phyloP scores from a whole-genome alignment of 2,113 vertebrate genomes.

The Antigone vipio region DNA sequence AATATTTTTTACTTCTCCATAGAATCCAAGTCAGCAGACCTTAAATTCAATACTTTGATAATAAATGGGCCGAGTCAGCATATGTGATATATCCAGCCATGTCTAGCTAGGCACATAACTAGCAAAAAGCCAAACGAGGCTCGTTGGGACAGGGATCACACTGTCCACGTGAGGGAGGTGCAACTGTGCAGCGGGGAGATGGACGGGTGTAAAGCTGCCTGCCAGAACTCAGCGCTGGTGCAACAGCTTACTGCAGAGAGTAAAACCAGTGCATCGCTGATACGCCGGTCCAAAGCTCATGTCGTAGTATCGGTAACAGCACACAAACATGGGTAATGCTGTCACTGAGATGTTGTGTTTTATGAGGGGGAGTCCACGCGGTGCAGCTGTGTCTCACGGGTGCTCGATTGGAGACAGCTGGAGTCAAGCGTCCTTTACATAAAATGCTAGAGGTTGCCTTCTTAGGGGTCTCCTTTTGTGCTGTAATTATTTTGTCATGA shows the following conservation, averaged over 20 bases:
- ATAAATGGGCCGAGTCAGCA: not conserved
- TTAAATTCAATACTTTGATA: not conserved
- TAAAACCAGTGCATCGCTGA: not conserved
- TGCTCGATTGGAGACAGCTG: not conserved
- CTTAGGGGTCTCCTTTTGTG: not conserved
- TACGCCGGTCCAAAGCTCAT: not conserved
- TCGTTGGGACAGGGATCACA: rapidly evolving
- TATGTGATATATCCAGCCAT: too few relatives aligned
- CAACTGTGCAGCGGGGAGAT: rapidly evolving
- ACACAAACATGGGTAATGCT: not conserved
- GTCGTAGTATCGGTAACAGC: not conserved
- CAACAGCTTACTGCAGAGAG: not conserved
- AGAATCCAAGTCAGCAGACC: not conserved
- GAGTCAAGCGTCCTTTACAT: not conserved
- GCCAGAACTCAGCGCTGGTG: not conserved
- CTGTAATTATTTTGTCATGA: not conserved
- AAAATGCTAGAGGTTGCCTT: not conserved
- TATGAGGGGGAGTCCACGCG: rapidly evolving
- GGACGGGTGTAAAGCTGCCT: too few relatives aligned
- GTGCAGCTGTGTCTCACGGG: rapidly evolving
- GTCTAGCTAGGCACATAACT: not conserved
- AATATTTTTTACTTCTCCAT: not conserved
- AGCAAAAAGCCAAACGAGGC: not conserved
- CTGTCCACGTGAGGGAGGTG: rapidly evolving
- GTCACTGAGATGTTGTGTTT: not conserved